Conservation (phyloP, 2,888 invertebrate genomes). For the Cataglyphis altisquamis region DNA sequence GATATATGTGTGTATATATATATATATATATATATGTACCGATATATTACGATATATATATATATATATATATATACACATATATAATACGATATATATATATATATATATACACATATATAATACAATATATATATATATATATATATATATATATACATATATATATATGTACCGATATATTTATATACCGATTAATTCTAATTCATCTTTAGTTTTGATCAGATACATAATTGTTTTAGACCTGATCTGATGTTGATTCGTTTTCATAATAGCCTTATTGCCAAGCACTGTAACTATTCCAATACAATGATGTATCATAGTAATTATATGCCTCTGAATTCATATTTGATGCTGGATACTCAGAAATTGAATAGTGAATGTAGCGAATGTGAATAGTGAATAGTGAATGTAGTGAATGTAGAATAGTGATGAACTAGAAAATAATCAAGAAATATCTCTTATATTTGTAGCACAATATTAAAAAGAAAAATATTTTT, state of each 20-base stretch:
- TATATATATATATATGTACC: too few species aligned
- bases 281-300: conserved; percentile 94
- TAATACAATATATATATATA: too few species aligned
- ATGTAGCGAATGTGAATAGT: too few species aligned
- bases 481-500: conserved; percentile 6
- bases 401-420: too few species aligned
- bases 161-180: too few species aligned
- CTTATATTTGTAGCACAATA: conserved; percentile 11
- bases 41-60: too few species aligned
- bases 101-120: too few species aligned
- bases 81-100: too few species aligned
- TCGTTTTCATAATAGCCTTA: conserved; percentile 90
- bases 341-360: conserved; percentile 81
- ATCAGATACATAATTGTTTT: conserved; percentile 86
- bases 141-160: too few species aligned
- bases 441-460: conserved; percentile 29
- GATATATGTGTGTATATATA: too few species aligned
- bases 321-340: conserved; percentile 89
- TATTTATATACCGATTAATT: conserved; percentile 90
- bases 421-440: conserved; percentile 90
- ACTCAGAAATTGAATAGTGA: conserved; percentile 83
- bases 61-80: too few species aligned
- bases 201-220: conserved; percentile 89
- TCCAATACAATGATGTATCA: conserved; percentile 95
- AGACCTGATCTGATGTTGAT: conserved; percentile 87